A percentile compares a stretch with the other conserved stretches of the same genome.
Conservation (phyloP, 2,797 vertebrate species). For the Coregonus sp. region DNA sequence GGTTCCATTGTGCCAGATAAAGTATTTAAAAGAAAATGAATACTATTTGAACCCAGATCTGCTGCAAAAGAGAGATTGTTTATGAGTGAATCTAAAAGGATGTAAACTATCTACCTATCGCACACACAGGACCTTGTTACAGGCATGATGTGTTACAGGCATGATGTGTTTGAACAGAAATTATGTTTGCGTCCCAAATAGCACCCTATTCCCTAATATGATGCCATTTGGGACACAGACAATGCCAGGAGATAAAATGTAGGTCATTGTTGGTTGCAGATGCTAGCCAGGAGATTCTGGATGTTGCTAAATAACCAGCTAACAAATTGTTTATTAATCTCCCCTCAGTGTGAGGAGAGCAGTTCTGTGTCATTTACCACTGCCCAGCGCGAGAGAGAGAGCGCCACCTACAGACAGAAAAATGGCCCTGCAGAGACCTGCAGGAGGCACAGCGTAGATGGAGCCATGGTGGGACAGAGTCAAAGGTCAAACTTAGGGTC, state of each 20-base stretch:
- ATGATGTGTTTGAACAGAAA: not conserved
- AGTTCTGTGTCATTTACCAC: slow-evolving; percentile 29
- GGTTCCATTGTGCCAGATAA: no score
- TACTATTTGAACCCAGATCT: no score
- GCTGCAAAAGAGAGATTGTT: slow-evolving; percentile 6
- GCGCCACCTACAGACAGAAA: slow-evolving; percentile 56
- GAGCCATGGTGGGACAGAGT: slow-evolving; percentile 29
- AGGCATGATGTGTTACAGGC: not conserved
- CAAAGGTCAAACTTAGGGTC: slow-evolving; percentile 41
- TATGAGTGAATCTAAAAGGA: slow-evolving; percentile 16
- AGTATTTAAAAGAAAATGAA: no score
- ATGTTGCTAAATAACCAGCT: not conserved
- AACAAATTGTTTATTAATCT: no score
- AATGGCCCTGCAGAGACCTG: slow-evolving; percentile 58
- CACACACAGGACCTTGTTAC: slow-evolving; percentile 13
- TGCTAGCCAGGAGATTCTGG: not conserved
- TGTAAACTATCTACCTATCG: slow-evolving; percentile 13
- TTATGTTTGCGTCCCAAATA: not conserved
- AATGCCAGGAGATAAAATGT: not conserved
- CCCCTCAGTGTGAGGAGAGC: slow-evolving; percentile 46
- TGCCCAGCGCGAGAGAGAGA: slow-evolving; percentile 44
- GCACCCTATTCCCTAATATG: not conserved
- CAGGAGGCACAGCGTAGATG: slow-evolving; percentile 79
- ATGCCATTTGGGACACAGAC: not conserved
- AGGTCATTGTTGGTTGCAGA: not conserved